A percentile compares a stretch with the other conserved stretches of the same genome.
Conservation (phyloP, 2,113 vertebrate species). For the Clupea harengus region DNA sequence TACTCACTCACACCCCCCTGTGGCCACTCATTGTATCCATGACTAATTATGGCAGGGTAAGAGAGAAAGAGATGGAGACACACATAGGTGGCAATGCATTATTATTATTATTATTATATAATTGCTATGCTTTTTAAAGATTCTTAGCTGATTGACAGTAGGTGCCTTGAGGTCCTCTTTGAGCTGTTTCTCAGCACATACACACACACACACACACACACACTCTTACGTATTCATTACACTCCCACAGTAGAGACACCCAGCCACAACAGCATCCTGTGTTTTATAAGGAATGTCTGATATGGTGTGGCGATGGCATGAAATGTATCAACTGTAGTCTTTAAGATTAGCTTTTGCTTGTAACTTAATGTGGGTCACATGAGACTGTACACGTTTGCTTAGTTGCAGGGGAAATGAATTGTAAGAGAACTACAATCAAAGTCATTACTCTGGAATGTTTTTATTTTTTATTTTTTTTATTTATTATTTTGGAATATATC, state of each 20-base stretch:
- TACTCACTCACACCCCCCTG: slow-evolving; percentile 14
- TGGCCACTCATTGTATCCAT: slow-evolving; percentile 26
- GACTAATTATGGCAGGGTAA: slow-evolving; percentile 20
- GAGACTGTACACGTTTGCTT: neutral
- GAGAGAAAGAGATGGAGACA: slow-evolving; percentile 45
- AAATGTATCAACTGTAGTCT: neutral
- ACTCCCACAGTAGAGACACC: neutral
- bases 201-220: neutral
- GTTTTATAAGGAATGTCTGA: neutral
- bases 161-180: slow-evolving; percentile 66
- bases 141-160: slow-evolving; percentile 63
- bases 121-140: slow-evolving; percentile 53
- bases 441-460: slow-evolving; percentile 35
- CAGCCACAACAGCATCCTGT: neutral
- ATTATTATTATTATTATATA: neutral
- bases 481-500: slow-evolving; percentile 29
- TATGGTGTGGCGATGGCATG: neutral
- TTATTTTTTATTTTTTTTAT: slow-evolving; percentile 22
- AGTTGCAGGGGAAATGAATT: neutral
- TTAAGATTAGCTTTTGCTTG: neutral
- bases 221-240: neutral
- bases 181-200: slow-evolving; percentile 15
- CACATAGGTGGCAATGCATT: slow-evolving; percentile 14
- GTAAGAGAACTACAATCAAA: slow-evolving; percentile 35
- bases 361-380: neutral